Percentiles rank a stretch among this genome's conserved stretches.
phyloP scores from a whole-genome alignment of 2,797 vertebrate species.

The Anguilla obscura region DNA sequence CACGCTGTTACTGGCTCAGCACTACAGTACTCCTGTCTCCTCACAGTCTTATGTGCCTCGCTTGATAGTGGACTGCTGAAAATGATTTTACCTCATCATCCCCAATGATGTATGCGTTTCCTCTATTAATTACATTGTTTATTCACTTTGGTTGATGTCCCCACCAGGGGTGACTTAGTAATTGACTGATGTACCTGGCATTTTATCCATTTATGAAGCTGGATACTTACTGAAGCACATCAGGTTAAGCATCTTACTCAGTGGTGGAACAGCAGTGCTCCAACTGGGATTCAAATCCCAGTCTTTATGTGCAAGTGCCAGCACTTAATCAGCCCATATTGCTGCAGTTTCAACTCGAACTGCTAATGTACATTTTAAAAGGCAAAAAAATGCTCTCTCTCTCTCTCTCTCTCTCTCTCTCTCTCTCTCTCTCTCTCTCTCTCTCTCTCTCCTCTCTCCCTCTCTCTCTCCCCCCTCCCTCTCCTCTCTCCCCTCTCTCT shows the following conservation, averaged over 20 bases:
- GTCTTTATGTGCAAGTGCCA: neutral
- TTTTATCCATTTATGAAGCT: conserved; percentile 7
- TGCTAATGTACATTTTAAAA: neutral
- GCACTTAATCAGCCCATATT: neutral
- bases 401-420: neutral
- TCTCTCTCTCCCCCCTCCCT: neutral
- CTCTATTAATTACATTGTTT: neutral
- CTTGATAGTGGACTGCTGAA: conserved; percentile 7
- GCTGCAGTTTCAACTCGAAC: neutral
- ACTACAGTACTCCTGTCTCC: neutral
- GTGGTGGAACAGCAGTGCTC: neutral
- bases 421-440: neutral
- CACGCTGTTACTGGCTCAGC: conserved; percentile 21
- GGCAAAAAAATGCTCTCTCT: neutral
- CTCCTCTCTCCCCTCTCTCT: neutral
- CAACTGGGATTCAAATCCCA: neutral
- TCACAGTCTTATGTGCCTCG: neutral
- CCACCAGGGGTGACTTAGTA: neutral
- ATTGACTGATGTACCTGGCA: neutral
- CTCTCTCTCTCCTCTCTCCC: neutral
- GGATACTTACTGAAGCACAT: neutral
- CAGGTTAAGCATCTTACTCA: neutral
- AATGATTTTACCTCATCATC: conserved; percentile 13
- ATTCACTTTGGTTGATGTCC: neutral
- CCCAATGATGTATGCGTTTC: conserved; percentile 14